Conservation (phyloP, 1,140 invertebrate genomes). For the Caenorhabditis inopinata region DNA sequence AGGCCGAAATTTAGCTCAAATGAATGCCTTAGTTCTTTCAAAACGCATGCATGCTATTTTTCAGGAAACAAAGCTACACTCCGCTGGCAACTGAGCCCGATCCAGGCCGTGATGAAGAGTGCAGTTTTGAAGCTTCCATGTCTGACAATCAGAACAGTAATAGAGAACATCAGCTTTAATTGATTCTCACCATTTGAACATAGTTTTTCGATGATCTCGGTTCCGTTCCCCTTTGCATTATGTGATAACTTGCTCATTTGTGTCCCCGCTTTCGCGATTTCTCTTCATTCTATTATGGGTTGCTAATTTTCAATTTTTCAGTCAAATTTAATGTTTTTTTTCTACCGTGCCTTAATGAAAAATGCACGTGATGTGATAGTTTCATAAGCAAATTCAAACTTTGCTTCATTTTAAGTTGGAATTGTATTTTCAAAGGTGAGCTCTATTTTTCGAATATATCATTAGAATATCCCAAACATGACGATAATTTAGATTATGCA, state of each 20-base stretch:
- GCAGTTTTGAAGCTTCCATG: background rate
- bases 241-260: constrained; percentile 26
- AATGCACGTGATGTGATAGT: too few species aligned
- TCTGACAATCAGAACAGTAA: background rate
- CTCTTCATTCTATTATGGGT: background rate
- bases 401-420: background rate
- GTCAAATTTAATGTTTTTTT: too few species aligned
- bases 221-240: background rate
- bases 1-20: too few species aligned
- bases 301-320: background rate
- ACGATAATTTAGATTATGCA: constrained; percentile 16
- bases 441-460: too few species aligned
- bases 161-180: background rate
- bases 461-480: background rate
- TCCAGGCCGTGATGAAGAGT: background rate
- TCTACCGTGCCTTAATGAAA: too few species aligned
- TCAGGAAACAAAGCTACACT: constrained; percentile 13
- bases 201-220: too few species aligned
- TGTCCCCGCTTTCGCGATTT: background rate
- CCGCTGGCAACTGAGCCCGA: constrained; percentile 11
- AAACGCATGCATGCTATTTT: too few species aligned
- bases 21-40: too few species aligned
- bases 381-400: too few species aligned
- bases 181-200: background rate
- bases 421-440: background rate